Evolutionary conservation across 2,888 invertebrate genomes (phyloP).

Genomic region (Tachina lurida): DNA sequence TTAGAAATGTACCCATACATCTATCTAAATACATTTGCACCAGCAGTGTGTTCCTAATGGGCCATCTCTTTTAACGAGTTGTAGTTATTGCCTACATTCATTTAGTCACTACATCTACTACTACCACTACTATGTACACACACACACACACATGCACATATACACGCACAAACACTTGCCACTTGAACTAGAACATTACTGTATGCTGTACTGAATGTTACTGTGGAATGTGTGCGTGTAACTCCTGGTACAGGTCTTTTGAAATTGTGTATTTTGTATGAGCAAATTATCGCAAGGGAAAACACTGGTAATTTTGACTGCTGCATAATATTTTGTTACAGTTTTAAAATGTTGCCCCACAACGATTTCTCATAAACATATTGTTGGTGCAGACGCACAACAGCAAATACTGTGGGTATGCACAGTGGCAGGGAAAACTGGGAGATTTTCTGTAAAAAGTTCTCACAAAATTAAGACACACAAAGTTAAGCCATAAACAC

Average conservation of each 20-base stretch:
- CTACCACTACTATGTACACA: background rate
- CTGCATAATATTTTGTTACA: constrained; percentile 56
- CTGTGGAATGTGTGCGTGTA: background rate
- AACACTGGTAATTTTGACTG: constrained; percentile 44
- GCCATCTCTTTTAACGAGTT: constrained; percentile 48
- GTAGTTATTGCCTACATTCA: background rate
- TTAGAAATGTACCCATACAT: constrained; percentile 31
- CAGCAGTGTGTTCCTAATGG: constrained; percentile 53
- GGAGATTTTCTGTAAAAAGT: too few species aligned
- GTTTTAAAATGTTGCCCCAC: constrained; percentile 33
- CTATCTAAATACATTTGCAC: constrained; percentile 34
- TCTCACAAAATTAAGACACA: too few species aligned
- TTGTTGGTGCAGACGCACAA: background rate
- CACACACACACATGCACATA: background rate
- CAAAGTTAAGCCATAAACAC: too few species aligned
- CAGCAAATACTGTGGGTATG: background rate
- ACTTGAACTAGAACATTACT: constrained; percentile 23
- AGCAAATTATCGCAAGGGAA: constrained; percentile 55
- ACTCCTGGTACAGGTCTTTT: constrained; percentile 6
- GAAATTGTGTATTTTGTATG: constrained; percentile 41
- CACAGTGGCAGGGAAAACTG: background rate
- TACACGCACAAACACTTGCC: background rate
- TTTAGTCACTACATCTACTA: background rate
- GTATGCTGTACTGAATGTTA: constrained; percentile 8
- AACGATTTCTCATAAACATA: background rate